Evolutionary conservation across 2,888 invertebrate species (phyloP), one percentile per base, ranked within the genome.

Genomic region (Dioctria rufipes): DNA sequence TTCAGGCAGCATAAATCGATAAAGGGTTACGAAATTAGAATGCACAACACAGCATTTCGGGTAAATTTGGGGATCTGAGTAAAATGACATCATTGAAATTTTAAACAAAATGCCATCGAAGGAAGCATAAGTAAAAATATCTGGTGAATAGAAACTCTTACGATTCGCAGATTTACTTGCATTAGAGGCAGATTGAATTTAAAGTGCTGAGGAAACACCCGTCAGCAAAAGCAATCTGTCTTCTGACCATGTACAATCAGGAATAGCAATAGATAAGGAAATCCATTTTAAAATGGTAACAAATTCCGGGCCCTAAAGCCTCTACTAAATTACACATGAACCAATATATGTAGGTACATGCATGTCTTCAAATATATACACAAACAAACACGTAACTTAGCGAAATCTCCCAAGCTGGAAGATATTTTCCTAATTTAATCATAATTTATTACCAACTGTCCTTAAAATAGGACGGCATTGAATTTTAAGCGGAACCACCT

Each of bases 381-480:
- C 4, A 54, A 4, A 54, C 54, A 11, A n/a, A 54, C 4, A 11
- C 4, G 4, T n/a, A 4, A 6, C 11, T 11, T 3, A 54, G 9
- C 9, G 49, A 5, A 25, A 25, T 25, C 11, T 8, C 11, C 4
- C 6, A n/a, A 54, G 11, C 54, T 54, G 54, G 11, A 54, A 61
- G 61, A 61, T 5, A 61, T 61, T 11, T n/a, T 61, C n/a, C 61
- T 6, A 39, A 61, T 61, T 61, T 61, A 61, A 61, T 61, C 25
- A 61, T 13, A 61, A 25, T 61, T 61, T n/a, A 61, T 61, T 61
- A 25, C 25, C 25, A 11, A n/a, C 39, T 39, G 39, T 11, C 61
- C 61, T 61, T 61, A 25, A 39, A 39, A 61, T 61, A 39, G 61
- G n/a, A 25, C 25, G 25, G 8, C 61, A 61, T 61, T 39, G 25